Evolutionary conservation across 2,797 vertebrate genomes (phyloP).

Genomic region (Chrysolophus pictus): DNA sequence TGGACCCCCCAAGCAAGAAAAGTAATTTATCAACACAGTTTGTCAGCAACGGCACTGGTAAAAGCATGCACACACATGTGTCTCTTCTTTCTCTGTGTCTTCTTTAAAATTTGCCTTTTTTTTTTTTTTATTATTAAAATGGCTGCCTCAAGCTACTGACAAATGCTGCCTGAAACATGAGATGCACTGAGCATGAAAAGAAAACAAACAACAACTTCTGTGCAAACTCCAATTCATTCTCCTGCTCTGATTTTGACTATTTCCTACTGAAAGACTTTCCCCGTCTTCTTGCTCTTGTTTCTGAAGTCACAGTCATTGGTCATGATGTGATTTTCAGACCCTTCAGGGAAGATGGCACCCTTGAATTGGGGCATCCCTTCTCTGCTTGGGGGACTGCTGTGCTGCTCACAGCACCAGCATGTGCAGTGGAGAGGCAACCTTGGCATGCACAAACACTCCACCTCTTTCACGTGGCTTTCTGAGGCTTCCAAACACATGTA

Average conservation of each 20-base stretch:
- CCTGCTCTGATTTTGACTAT: not conserved
- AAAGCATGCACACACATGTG: constrained; percentile 20
- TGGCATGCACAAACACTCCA: not conserved
- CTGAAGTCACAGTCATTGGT: fast-evolving
- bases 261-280: not conserved
- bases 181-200: not conserved
- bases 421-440: not conserved
- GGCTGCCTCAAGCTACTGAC: constrained; percentile 22
- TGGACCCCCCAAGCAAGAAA: constrained; percentile 21
- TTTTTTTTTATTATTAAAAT: not conserved
- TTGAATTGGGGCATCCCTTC: fast-evolving
- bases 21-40: constrained; percentile 8
- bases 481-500: not conserved
- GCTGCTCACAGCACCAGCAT: fast-evolving
- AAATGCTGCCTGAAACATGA: not conserved
- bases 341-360: not conserved
- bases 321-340: not conserved
- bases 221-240: not conserved
- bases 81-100: not conserved
- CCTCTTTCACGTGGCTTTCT: not conserved
- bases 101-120: not conserved
- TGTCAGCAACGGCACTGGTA: not conserved
- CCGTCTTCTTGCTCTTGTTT: not conserved
- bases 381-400: not conserved
- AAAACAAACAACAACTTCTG: not conserved